A percentile compares a stretch with the other conserved stretches of the same genome.
phyloP scores from a whole-genome alignment of 2,113 vertebrate genomes.

The Arothron firmamentum region DNA sequence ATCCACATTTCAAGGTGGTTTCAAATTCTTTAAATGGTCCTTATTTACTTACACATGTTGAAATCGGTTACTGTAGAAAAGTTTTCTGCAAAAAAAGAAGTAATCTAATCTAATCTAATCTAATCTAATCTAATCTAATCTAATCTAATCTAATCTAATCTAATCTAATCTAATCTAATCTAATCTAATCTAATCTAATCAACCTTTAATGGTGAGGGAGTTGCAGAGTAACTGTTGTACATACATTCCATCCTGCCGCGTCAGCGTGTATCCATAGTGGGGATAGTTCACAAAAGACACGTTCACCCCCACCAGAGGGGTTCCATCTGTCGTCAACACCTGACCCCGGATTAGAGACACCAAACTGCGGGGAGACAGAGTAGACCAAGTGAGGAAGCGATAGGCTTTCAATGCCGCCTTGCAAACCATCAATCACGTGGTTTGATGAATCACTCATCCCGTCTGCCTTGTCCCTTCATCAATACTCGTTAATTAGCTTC shows the following conservation, averaged over 20 bases:
- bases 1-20: not conserved
- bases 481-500: conserved; percentile 61
- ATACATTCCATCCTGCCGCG: conserved; percentile 98
- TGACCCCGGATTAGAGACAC: conserved; percentile 96
- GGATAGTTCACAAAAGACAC: conserved; percentile 99
- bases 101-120: conserved; percentile 32
- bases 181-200: conserved; percentile 35
- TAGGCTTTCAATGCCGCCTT: conserved; percentile 31
- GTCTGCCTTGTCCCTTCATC: conserved; percentile 49
- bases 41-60: not conserved
- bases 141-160: conserved; percentile 41
- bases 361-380: conserved; percentile 78
- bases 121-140: conserved; percentile 36
- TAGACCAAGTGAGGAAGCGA: conserved; percentile 37
- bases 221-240: conserved; percentile 65
- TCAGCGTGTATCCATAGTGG: conserved; percentile 96
- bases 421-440: conserved; percentile 51
- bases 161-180: conserved; percentile 31
- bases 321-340: conserved; percentile 96
- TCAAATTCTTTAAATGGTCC: not conserved
- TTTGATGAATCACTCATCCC: conserved; percentile 61
- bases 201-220: conserved; percentile 51
- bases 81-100: not conserved
- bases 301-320: conserved; percentile 95
- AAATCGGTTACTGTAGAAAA: not conserved